A percentile compares a stretch with the other conserved stretches of the same genome.
phyloP scores from a whole-genome alignment of 2,113 vertebrate species.

The Indicator maculatus region DNA sequence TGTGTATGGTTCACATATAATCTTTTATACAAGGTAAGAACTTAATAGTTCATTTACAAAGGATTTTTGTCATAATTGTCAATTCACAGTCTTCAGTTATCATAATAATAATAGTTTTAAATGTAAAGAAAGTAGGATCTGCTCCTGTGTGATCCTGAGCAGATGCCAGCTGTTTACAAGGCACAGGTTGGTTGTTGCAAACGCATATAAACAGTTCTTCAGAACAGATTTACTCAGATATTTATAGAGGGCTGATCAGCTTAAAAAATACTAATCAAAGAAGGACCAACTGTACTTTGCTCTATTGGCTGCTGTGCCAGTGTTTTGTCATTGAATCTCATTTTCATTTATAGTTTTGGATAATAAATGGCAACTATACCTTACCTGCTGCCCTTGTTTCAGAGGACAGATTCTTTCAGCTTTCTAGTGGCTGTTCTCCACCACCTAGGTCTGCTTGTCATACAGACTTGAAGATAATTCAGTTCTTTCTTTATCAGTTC shows the following conservation, averaged over 20 bases:
- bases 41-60: not conserved
- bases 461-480: conserved; percentile 73
- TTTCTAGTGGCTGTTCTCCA: conserved; percentile 34
- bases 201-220: conserved; percentile 47
- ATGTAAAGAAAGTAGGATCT: not conserved
- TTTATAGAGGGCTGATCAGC: conserved; percentile 53
- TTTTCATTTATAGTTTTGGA: conserved; percentile 42
- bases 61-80: not conserved
- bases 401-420: conserved; percentile 47
- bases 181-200: conserved; percentile 67
- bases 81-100: not conserved
- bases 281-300: conserved; percentile 69
- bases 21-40: not conserved
- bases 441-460: conserved; percentile 54
- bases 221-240: conserved; percentile 61
- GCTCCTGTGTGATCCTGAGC: conserved; percentile 28
- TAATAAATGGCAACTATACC: conserved; percentile 70
- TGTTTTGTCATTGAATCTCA: conserved; percentile 52
- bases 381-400: conserved; percentile 70
- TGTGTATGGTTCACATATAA: not conserved
- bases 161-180: conserved; percentile 71
- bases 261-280: conserved; percentile 46
- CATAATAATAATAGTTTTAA: conserved; percentile 9
- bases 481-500: conserved; percentile 75
- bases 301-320: conserved; percentile 63